These are phyloP conservation scores for Machimus atricapillus DNA, from an alignment of 2,888 invertebrate species.

Conservation along the genomic window DNA sequence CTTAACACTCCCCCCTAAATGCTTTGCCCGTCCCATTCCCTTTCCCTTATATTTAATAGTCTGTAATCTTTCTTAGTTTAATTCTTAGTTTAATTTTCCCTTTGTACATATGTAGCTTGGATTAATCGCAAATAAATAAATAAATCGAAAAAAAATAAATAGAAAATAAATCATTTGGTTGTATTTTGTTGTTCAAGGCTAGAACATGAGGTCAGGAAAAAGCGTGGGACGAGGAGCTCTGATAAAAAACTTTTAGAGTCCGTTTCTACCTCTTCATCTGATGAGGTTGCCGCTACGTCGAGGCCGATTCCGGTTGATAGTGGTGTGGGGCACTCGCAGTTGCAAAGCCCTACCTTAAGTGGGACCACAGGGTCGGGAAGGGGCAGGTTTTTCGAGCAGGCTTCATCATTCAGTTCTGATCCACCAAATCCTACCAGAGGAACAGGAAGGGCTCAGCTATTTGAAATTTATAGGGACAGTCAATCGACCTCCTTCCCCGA, in stretches of 20 bases:
- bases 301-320: neutral
- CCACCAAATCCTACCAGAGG: neutral
- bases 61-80: too few species aligned
- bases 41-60: too few species aligned
- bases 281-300: neutral
- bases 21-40: too few species aligned
- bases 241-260: slow-evolving; percentile 4
- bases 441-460: slow-evolving; percentile 25
- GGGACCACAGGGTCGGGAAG: neutral
- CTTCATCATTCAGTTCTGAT: neutral
- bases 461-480: neutral
- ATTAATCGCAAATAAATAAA: too few species aligned
- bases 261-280: neutral
- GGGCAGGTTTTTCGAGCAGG: neutral
- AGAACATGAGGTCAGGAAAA: slow-evolving; percentile 6
- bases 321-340: slow-evolving; percentile 21
- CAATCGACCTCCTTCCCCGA: neutral
- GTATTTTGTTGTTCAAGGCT: too few species aligned
- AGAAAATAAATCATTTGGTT: too few species aligned
- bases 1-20: too few species aligned
- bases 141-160: too few species aligned
- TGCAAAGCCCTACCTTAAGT: neutral
- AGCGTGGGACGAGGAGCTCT: slow-evolving; percentile 34
- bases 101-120: too few species aligned
- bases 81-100: too few species aligned